Conservation (phyloP, 2,888 invertebrate genomes). For the Mesorhabditis belari region DNA sequence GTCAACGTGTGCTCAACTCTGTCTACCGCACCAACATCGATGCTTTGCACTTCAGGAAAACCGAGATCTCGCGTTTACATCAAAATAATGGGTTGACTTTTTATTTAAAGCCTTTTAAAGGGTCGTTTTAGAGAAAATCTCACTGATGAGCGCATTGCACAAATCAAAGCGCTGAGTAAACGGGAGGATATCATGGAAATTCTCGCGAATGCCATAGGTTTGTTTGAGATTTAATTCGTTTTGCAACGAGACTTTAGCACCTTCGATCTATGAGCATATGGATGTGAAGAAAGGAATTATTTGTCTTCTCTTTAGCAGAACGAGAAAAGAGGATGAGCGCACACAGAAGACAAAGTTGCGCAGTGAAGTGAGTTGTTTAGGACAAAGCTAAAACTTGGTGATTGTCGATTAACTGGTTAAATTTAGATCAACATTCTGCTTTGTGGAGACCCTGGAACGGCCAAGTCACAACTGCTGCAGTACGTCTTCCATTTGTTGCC, state of each 20-base stretch:
- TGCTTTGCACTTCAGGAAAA: slow-evolving; percentile 86
- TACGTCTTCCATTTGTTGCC: slow-evolving; percentile 91
- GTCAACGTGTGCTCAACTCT: slow-evolving; percentile 74
- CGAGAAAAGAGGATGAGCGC: slow-evolving; percentile 65
- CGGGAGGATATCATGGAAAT: slow-evolving; percentile 87
- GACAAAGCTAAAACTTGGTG: too few relatives aligned
- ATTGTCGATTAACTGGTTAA: too few relatives aligned
- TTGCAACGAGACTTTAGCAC: slow-evolving; percentile 64
- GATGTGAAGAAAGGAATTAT: slow-evolving; percentile 97
- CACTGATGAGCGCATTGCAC: slow-evolving; percentile 77
- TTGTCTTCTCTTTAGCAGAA: slow-evolving; percentile 88
- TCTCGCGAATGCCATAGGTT: slow-evolving; percentile 71
- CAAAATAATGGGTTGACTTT: slow-evolving; percentile 71
- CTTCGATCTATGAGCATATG: slow-evolving; percentile 92
- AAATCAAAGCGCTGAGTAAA: slow-evolving; percentile 72
- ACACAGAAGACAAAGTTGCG: slow-evolving; percentile 40
- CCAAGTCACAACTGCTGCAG: slow-evolving; percentile 88
- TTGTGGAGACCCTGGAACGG: slow-evolving; percentile 97
- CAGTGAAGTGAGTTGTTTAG: slow-evolving; percentile 41
- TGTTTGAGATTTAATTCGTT: slow-evolving; percentile 8
- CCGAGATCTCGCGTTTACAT: slow-evolving; percentile 75
- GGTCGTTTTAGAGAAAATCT: slow-evolving; percentile 64
- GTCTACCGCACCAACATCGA: slow-evolving; percentile 92
- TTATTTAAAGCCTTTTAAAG: not conserved
- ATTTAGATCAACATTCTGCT: slow-evolving; percentile 80